These are phyloP conservation scores for Carlito syrichta DNA, from an alignment of 2,113 vertebrate species.

Conservation along the genomic window DNA sequence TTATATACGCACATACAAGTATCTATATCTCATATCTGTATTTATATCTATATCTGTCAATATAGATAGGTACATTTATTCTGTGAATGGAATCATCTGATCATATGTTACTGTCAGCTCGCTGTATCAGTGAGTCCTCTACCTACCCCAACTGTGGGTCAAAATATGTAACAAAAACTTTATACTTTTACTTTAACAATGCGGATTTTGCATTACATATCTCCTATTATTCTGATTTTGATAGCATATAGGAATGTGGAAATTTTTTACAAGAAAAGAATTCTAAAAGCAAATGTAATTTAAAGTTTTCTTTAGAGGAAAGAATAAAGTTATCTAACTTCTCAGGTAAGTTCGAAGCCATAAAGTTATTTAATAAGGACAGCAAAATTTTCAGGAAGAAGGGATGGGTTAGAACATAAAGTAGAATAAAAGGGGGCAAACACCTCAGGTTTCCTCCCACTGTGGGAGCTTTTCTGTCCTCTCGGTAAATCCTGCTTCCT, in stretches of 20 bases:
- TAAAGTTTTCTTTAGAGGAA: background rate
- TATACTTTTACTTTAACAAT: background rate
- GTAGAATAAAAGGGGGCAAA: too few relatives aligned
- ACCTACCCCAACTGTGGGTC: background rate
- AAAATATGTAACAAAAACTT: background rate
- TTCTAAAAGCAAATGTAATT: constrained; percentile 22
- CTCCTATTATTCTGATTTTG: background rate
- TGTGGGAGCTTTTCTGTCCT: too few relatives aligned
- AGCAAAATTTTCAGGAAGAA: background rate
- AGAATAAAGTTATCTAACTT: background rate
- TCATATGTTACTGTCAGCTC: background rate
- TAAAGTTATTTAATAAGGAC: background rate
- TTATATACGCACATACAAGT: background rate
- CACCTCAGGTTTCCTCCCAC: too few relatives aligned
- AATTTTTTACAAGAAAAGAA: background rate
- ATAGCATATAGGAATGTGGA: background rate
- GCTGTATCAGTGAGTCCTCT: background rate
- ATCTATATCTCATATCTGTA: background rate
- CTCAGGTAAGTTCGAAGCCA: background rate
- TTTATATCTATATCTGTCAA: background rate
- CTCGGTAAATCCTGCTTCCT: too few relatives aligned
- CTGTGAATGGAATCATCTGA: background rate
- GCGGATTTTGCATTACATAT: background rate
- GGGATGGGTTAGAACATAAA: background rate
- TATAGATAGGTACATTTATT: background rate